A percentile compares a stretch with the other conserved stretches of the same genome.
phyloP scores from a whole-genome alignment of 2,797 vertebrate genomes.

The Podarcis siculus region DNA sequence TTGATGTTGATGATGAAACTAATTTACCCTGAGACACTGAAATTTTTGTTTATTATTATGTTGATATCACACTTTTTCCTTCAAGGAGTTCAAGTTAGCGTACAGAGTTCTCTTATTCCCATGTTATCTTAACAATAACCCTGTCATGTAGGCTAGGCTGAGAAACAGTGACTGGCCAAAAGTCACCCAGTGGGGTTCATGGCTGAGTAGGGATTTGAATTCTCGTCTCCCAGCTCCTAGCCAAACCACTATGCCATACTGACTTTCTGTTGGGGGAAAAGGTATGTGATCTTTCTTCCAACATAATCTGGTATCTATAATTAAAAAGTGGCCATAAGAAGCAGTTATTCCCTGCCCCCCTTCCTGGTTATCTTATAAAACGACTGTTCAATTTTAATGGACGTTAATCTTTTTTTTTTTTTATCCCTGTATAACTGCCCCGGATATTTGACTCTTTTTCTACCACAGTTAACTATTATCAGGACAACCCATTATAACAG shows the following conservation, averaged over 20 bases:
- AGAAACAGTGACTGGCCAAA: no score
- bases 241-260: no score
- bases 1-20: not conserved
- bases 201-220: no score
- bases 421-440: slow-evolving; percentile 37
- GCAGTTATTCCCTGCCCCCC: no score
- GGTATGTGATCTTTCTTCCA: not conserved
- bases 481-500: slow-evolving; percentile 34
- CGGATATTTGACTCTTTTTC: slow-evolving; percentile 21
- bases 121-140: no score
- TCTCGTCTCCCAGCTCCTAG: no score
- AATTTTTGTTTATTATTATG: not conserved
- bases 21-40: not conserved
- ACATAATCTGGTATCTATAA: not conserved
- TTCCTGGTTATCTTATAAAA: not conserved
- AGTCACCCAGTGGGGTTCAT: no score
- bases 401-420: slow-evolving; percentile 12
- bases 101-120: no score
- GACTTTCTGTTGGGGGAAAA: no score
- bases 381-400: slow-evolving; percentile 17
- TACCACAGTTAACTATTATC: slow-evolving; percentile 1
- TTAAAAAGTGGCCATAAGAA: not conserved
- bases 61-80: no score
- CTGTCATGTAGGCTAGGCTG: no score
- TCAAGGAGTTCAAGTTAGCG: no score